phyloP scores from a whole-genome alignment of 2,113 vertebrate genomes.

The Centropus bengalensis region DNA sequence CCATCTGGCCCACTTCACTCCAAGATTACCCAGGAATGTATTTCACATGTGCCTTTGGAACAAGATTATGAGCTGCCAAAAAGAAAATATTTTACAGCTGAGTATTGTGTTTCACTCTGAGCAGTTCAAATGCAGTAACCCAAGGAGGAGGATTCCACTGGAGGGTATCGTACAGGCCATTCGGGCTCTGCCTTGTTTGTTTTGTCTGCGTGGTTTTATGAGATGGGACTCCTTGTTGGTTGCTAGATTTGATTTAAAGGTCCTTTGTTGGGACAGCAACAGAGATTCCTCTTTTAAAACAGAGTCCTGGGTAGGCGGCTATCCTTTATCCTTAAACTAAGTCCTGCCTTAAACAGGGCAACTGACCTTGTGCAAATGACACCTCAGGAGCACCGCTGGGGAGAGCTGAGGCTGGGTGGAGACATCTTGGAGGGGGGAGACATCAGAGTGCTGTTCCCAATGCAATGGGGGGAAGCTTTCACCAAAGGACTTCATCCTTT shows the following conservation, averaged over 20 bases:
- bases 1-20: conserved; percentile 73
- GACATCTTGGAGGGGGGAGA: background rate
- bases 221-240: background rate
- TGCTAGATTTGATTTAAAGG: background rate
- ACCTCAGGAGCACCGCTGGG: fast-evolving
- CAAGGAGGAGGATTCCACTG: background rate
- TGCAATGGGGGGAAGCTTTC: fast-evolving
- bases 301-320: background rate
- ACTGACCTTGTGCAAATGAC: background rate
- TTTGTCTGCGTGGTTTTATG: background rate
- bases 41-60: conserved; percentile 74
- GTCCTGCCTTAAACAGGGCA: fast-evolving
- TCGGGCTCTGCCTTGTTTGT: background rate
- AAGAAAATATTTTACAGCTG: conserved; percentile 72
- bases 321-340: background rate
- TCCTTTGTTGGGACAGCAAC: background rate
- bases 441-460: background rate
- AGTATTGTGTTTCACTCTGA: background rate
- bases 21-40: conserved; percentile 71
- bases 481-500: background rate
- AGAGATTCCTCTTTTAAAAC: background rate
- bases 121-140: conserved; percentile 21
- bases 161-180: background rate
- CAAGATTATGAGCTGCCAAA: conserved; percentile 64
- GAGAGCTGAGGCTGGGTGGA: fast-evolving